Evolutionary conservation across 2,797 vertebrate species (phyloP), one percentile per base, ranked within the genome.

Genomic region (Microctenopoma lineatum): DNA sequence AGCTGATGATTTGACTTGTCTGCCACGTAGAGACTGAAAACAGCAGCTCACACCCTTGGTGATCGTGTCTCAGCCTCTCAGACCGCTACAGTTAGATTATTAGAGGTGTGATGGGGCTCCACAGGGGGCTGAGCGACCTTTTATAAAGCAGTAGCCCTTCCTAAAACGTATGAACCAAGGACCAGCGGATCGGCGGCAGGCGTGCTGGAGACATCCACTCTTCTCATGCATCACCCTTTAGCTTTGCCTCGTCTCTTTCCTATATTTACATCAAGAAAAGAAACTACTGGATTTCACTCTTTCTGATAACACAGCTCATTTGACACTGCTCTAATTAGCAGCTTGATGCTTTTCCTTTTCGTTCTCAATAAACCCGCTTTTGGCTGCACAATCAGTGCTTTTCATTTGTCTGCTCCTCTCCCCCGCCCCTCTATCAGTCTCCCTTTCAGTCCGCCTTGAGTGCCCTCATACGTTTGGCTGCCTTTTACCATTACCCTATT

Each of bases 151-250:
- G 44, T n/a, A 59, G 76, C 65, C 58, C 68, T 81, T 45, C 65
- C 79, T 75, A 71, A 79, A 82, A 84, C 66, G 39, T 79, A 77
- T 89, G 80, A 89, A 59, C 64, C 72, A 70, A 6, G 76, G 84
- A 75, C 79, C 70, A 60, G 66, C 32, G 70, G 64, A 29, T 70
- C 60, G 52, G 50, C 59, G 47, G 54, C 67, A 51, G n/a, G 64
- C 77, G 68, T 63, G 68, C 78, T 70, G 54, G 52, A 76, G 60
- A 68, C 27, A 32, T 68, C 67, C 50, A 73, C 63, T 74, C 50
- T 25, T 75, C 61, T 51, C 52, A 25, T 67, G 71, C 62, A 41
- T 73, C 75, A 45, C 56, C 67, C 60, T 77, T 75, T 66, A 81
- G 69, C 66, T 55, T 44, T 27, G 26, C 54, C 1, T 59, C 0